Evolutionary conservation across 37 sponge, comb jelly and placozoan genomes (phyloP), one percentile per base, ranked within the genome.

Genomic region (Theonella swinhoei): DNA sequence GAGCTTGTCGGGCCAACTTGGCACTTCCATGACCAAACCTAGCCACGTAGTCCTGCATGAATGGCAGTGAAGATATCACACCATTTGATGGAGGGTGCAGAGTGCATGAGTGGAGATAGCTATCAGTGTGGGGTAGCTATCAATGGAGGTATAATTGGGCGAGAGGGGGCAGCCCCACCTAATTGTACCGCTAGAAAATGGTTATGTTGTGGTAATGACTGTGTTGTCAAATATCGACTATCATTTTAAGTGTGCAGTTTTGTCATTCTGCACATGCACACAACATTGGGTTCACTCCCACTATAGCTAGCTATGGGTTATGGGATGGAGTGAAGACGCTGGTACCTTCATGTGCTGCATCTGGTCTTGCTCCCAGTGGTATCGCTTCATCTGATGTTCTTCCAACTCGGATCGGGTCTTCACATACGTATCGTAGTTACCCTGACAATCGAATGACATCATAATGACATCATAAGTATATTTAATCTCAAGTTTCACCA

Each of bases 381-480:
- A 95, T 32, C 92, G 72, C 89, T 96, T 96, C 94, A 94, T 96
- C 89, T 97, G 98, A 74, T 97, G 83, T 67, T 97, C 98, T 82
- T 97, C 98, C 84, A 97, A 39, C 39, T 97, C 98, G 30, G 74
- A 28, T 1, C 98, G 77, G 7, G 94, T 94, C 70, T 75, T 87
- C 70, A 97, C 87, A 60, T 94, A 95, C 1, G 95, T 80, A 83
- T 97, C 98, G 78, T 97, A 97, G 70, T 97, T 97, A 62, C 98
- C 98, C 94, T 94, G 39, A 4, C 54, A 47, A 47, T 14, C 7
- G 11, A 47, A 47, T 47, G 7, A 47, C 14, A 14, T 47, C 54
- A 47, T 14, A 14, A 47, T 47, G 54, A 47, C 54, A 47, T 47
- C 54, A 47, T 14, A 47, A 14, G 7, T 47, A 7, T 47, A 47